These are phyloP conservation scores for Hydriomena furcata DNA, from an alignment of 2,888 invertebrate genomes.

Conservation along the genomic window DNA sequence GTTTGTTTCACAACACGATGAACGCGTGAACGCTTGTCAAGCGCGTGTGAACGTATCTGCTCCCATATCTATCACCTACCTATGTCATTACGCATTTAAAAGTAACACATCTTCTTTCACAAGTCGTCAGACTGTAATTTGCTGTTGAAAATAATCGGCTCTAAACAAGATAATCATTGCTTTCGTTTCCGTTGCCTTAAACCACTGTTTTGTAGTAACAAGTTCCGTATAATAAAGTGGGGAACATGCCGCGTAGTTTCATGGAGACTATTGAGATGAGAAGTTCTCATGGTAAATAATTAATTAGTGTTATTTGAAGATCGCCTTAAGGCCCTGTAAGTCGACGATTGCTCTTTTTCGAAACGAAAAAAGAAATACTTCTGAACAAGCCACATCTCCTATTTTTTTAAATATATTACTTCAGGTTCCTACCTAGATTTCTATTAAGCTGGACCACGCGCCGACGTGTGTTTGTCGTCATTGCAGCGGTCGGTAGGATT, in stretches of 20 bases:
- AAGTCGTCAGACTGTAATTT: conserved; percentile 30
- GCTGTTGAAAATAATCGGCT: conserved; percentile 33
- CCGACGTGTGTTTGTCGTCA: too few relatives aligned
- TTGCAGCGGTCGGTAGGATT: too few relatives aligned
- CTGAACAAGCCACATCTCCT: too few relatives aligned
- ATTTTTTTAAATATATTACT: too few relatives aligned
- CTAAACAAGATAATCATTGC: conserved; percentile 34
- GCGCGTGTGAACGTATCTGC: conserved; percentile 8
- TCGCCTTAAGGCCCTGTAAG: too few relatives aligned
- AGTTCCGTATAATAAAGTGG: conserved; percentile 12
- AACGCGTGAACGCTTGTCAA: conserved; percentile 24
- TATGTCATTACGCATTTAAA: conserved; percentile 26
- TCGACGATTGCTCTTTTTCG: too few relatives aligned
- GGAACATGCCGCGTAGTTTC: conserved; percentile 5
- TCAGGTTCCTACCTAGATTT: too few relatives aligned
- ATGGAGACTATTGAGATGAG: background rate
- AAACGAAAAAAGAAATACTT: too few relatives aligned
- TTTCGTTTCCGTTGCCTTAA: conserved; percentile 34
- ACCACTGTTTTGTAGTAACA: conserved; percentile 30
- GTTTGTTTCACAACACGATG: conserved; percentile 32
- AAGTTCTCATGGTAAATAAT: conserved; percentile 8
- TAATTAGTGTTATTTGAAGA: too few relatives aligned
- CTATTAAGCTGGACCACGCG: too few relatives aligned
- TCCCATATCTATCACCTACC: conserved; percentile 13
- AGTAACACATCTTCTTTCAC: conserved; percentile 31